Evolutionary conservation across 2,113 vertebrate genomes (phyloP), one percentile per base, ranked within the genome.

Genomic region (Ophiodon elongatus): DNA sequence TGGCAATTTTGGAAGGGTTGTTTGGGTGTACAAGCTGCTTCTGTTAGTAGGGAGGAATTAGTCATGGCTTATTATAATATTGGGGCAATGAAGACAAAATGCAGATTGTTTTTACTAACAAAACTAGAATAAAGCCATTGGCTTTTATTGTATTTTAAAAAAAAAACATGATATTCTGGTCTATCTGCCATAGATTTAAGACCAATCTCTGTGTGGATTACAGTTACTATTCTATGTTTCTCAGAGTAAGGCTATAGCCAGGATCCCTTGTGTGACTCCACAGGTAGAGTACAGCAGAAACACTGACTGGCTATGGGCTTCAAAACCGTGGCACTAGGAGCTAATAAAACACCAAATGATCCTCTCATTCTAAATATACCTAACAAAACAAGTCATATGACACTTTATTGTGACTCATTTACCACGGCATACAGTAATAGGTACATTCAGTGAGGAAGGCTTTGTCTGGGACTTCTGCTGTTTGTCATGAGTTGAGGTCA

Each of bases 31-130:
- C 27, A 79, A 83, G 84, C 81, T 76, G 71, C 63, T 88, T 47
- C 50, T 79, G 64, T 85, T 52, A 69, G 81, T 33, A 66, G 70
- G 62, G 23, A 82, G 70, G 70, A 72, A 85, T 81, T 81, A 80
- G 64, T 57, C 69, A 23, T 52, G 52, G 75, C 57, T 85, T 85
- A 83, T 78, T 70, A 74, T 70, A 27, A 59, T 70, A 60, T 78
- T 81, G n/a, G 27, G 43, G 21, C 8, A 50, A 27, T 37, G 25
- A 82, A 64, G 41, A 75, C 21, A 35, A 70, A 85, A 68, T 74
- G n/a, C 45, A 52, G 29, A 31, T 45, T 65, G 54, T 72, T 81
- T 82, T 83, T 29, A 54, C 33, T 52, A 21, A 65, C 52, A 59
- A 52, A 43, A 47, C 6, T 3, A 33, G 33, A 83, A 33, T 43